Conservation (phyloP, 2,888 invertebrate species). For the Blera fallax region DNA sequence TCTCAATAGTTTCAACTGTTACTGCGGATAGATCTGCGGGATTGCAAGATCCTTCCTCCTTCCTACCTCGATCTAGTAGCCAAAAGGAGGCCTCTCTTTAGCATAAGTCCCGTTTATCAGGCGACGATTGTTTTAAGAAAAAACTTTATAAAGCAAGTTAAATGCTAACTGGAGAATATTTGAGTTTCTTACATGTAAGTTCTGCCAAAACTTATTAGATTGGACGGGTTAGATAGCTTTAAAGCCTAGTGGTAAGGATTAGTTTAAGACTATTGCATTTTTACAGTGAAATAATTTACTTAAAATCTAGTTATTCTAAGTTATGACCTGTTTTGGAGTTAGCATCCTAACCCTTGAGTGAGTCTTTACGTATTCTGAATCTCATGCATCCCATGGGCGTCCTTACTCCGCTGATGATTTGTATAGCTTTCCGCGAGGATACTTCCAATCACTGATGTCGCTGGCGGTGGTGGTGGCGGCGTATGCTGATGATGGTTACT, state of each 20-base stretch:
- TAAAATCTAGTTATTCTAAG: neutral
- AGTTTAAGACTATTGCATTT: neutral
- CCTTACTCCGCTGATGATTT: slow-evolving; percentile 61
- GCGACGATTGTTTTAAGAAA: too few species aligned
- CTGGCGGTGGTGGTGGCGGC: slow-evolving; percentile 59
- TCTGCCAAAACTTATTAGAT: neutral
- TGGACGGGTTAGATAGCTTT: slow-evolving; percentile 25
- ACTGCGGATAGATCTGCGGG: too few species aligned
- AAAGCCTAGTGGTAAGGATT: neutral
- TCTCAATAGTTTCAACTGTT: too few species aligned
- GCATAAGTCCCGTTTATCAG: too few species aligned
- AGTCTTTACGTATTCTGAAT: slow-evolving; percentile 43
- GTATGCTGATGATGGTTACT: slow-evolving; percentile 51
- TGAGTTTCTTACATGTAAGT: neutral
- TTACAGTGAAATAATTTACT: neutral
- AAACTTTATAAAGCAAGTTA: neutral
- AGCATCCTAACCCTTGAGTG: neutral
- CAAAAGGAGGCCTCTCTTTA: too few species aligned
- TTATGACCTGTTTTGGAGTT: neutral
- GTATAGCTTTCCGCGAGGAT: slow-evolving; percentile 64
- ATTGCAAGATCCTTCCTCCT: too few species aligned
- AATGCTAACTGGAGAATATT: slow-evolving; percentile 3
- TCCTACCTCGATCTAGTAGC: too few species aligned
- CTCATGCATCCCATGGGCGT: slow-evolving; percentile 40
- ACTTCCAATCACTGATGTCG: slow-evolving; percentile 66